Evolutionary conservation across 2,888 invertebrate species (phyloP).

Genomic region (Mesochorus sp.): DNA sequence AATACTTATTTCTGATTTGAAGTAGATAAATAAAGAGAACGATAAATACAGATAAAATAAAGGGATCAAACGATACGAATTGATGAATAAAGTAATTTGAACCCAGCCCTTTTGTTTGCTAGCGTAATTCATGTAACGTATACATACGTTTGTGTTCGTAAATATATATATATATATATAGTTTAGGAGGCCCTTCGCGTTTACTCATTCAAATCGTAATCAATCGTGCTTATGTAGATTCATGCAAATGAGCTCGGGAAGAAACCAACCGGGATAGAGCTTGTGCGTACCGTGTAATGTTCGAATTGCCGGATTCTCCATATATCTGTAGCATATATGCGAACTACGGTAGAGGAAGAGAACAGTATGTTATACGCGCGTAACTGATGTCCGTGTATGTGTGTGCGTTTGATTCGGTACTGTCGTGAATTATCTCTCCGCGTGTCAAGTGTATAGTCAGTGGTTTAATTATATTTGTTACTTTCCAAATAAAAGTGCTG

Average conservation of each 20-base stretch:
- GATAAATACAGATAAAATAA: constrained; percentile 5
- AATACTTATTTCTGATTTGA: no score
- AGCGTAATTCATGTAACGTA: background rate
- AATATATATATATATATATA: background rate
- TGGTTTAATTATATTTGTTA: background rate
- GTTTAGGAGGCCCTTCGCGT: constrained; percentile 1
- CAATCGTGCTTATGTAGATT: constrained; percentile 70
- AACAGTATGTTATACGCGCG: constrained; percentile 17
- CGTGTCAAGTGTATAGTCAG: background rate
- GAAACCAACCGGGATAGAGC: constrained; percentile 52
- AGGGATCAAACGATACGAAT: background rate
- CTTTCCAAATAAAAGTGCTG: background rate
- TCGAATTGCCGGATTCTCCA: constrained; percentile 17
- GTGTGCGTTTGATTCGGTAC: constrained; percentile 23
- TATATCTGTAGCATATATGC: background rate
- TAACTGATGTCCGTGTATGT: background rate
- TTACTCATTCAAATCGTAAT: constrained; percentile 58
- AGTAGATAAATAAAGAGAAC: no score
- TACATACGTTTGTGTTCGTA: background rate
- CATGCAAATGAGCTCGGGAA: constrained; percentile 67
- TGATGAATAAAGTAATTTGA: background rate
- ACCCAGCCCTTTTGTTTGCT: background rate
- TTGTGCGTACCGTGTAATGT: constrained; percentile 8
- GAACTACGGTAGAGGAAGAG: background rate
- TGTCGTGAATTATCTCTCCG: background rate